Evolutionary conservation across 2,888 invertebrate genomes (phyloP).

Genomic region (Athalia circularis): DNA sequence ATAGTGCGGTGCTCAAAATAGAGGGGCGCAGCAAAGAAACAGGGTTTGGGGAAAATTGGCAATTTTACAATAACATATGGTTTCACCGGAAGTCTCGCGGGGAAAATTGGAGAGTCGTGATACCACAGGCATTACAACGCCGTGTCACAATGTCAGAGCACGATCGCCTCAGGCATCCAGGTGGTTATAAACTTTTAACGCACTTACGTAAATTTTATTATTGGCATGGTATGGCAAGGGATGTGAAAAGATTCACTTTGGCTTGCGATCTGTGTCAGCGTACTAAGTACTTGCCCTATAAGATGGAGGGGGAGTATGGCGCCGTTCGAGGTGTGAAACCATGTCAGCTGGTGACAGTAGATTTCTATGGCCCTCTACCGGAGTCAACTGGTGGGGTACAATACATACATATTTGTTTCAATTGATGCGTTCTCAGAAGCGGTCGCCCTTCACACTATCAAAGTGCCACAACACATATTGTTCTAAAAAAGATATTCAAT

Average conservation of each 20-base stretch:
- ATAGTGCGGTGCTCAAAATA: too few relatives aligned
- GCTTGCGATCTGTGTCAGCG: constrained; percentile 49
- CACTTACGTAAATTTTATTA: constrained; percentile 50
- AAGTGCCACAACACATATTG: constrained; percentile 40
- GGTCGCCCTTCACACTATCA: constrained; percentile 45
- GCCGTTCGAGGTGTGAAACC: constrained; percentile 33
- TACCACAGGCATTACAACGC: neutral
- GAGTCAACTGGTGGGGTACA: constrained; percentile 45
- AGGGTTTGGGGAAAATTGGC: too few relatives aligned
- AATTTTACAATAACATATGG: too few relatives aligned
- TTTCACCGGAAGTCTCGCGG: too few relatives aligned
- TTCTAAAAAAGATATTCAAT: neutral
- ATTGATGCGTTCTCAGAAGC: constrained; percentile 48
- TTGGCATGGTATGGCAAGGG: constrained; percentile 48
- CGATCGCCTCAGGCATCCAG: constrained; percentile 46
- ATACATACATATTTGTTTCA: constrained; percentile 47
- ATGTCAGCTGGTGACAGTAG: constrained; percentile 42
- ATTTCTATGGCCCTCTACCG: constrained; percentile 50
- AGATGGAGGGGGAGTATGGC: constrained; percentile 42
- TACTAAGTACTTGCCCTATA: constrained; percentile 34
- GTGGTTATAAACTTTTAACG: constrained; percentile 47
- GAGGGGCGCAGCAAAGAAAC: too few relatives aligned
- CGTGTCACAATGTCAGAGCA: constrained; percentile 29
- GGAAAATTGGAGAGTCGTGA: too few relatives aligned
- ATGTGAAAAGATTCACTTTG: constrained; percentile 43